These are phyloP conservation scores for Chloroceryle aenea DNA, from an alignment of 2,113 vertebrate species.

Conservation along the genomic window DNA sequence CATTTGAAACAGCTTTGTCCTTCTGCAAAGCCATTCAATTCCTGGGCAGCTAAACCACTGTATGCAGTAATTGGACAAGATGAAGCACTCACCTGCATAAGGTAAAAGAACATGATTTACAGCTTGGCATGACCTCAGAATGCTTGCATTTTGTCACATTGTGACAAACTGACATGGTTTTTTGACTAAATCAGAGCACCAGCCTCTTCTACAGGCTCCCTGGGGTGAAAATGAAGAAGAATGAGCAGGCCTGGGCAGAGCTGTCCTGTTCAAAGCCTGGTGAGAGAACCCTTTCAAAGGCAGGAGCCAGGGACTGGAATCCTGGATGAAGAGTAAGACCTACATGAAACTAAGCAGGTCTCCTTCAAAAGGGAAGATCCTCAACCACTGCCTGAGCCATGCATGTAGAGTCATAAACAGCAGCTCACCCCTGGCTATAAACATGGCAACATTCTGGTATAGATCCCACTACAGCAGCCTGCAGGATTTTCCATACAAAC, in stretches of 20 bases:
- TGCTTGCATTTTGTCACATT: neutral
- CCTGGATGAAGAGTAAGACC: neutral
- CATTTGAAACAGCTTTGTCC: neutral
- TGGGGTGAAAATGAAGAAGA: neutral
- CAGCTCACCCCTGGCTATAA: neutral
- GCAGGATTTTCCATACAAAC: fast-evolving
- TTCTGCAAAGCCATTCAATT: neutral
- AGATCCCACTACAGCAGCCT: neutral
- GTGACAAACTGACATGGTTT: neutral
- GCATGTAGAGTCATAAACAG: neutral
- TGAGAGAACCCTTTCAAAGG: neutral
- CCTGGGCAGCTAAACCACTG: neutral
- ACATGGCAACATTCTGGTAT: neutral
- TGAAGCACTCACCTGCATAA: neutral
- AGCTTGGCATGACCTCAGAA: neutral
- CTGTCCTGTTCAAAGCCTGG: neutral
- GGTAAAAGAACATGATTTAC: neutral
- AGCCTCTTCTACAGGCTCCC: neutral
- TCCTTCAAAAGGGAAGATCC: neutral
- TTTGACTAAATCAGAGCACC: neutral
- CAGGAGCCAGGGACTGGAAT: neutral
- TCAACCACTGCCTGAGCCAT: neutral
- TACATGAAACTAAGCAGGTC: neutral
- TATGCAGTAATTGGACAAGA: neutral
- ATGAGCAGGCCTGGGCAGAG: neutral